These are phyloP conservation scores for Rhynchomys soricoides DNA, from an alignment of 2,113 vertebrate species.

Conservation along the genomic window DNA sequence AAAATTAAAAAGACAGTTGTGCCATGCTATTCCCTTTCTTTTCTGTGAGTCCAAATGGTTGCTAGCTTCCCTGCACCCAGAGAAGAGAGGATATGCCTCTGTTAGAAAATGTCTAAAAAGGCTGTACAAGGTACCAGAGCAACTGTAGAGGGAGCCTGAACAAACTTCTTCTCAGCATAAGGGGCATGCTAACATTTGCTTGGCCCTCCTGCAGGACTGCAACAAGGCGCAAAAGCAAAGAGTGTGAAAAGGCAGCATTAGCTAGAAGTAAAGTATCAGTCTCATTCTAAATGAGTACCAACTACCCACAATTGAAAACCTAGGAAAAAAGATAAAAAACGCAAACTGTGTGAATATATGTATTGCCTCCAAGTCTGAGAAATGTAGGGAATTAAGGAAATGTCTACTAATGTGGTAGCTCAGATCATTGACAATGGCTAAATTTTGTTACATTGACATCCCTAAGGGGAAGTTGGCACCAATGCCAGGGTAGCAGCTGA, in stretches of 20 bases:
- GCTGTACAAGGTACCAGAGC: not conserved
- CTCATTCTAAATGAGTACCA: not conserved
- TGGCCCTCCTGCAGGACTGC: not conserved
- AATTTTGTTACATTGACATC: slow-evolving; percentile 65
- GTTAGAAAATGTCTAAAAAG: not conserved
- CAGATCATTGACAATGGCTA: slow-evolving; percentile 74
- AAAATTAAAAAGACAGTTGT: not conserved
- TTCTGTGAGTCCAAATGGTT: not conserved
- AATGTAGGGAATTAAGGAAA: slow-evolving; percentile 62
- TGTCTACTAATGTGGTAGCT: slow-evolving; percentile 66
- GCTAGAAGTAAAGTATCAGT: not conserved
- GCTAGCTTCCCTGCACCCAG: not conserved
- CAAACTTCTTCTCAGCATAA: not conserved
- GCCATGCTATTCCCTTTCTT: not conserved
- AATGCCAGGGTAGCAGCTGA: slow-evolving; percentile 72
- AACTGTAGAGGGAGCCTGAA: not conserved
- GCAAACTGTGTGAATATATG: not conserved
- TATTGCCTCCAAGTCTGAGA: slow-evolving; percentile 63
- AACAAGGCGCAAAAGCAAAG: not conserved
- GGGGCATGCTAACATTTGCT: not conserved
- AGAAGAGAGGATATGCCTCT: not conserved
- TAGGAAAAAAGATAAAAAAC: slow-evolving; percentile 11
- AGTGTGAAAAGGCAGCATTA: not conserved
- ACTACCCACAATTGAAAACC: not conserved
- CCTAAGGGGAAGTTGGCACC: slow-evolving; percentile 69